These are phyloP conservation scores for Esox lucius DNA, from an alignment of 2,797 vertebrate genomes.

Conservation along the genomic window DNA sequence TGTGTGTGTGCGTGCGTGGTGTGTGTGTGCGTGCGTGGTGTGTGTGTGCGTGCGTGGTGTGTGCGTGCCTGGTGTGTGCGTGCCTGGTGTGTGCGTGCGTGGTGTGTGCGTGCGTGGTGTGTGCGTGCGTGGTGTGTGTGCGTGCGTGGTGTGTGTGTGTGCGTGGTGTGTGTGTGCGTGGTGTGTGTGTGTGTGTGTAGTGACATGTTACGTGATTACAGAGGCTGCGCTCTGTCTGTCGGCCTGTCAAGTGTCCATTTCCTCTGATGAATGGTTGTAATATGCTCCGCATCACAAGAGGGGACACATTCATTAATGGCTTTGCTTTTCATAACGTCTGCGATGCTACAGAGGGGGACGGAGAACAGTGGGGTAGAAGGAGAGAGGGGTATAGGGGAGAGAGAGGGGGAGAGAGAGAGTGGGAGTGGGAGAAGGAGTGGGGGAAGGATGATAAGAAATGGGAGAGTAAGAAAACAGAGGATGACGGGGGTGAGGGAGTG, in stretches of 20 bases:
- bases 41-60: too few relatives aligned
- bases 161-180: background rate
- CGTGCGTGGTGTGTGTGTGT: too few relatives aligned
- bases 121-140: too few relatives aligned
- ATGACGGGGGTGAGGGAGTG: conserved; percentile 43
- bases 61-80: too few relatives aligned
- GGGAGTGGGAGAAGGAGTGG: conserved; percentile 9
- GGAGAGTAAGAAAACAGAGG: conserved; percentile 26
- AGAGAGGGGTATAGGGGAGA: conserved; percentile 28
- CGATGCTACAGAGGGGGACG: conserved; percentile 10
- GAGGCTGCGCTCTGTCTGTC: conserved; percentile 73
- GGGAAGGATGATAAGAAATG: conserved; percentile 17
- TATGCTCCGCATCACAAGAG: conserved; percentile 71
- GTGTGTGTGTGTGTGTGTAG: background rate
- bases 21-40: too few relatives aligned
- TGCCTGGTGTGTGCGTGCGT: too few relatives aligned
- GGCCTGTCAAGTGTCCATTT: conserved; percentile 70
- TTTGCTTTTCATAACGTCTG: background rate
- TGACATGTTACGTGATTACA: conserved; percentile 82
- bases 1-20: too few relatives aligned
- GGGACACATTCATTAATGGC: conserved; percentile 56
- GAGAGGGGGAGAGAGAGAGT: background rate
- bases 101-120: too few relatives aligned
- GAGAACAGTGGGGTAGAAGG: conserved; percentile 60
- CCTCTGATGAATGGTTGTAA: conserved; percentile 80